phyloP scores from a whole-genome alignment of 2,113 vertebrate species.

The Cyprinodon variegatus region DNA sequence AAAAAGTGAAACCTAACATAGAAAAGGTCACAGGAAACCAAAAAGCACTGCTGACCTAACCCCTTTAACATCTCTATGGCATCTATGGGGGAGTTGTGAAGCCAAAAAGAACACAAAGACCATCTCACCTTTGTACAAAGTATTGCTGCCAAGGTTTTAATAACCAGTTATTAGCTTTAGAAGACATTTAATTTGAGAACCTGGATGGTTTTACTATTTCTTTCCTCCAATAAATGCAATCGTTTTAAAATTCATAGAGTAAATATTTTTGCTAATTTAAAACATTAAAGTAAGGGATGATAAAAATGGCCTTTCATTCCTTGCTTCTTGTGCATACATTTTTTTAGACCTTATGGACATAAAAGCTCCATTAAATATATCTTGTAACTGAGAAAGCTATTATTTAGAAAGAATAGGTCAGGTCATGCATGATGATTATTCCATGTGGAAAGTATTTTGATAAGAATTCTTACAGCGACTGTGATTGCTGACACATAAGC shows the following conservation, averaged over 20 bases:
- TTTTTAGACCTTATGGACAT: background rate
- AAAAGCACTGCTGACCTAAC: background rate
- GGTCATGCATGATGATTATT: background rate
- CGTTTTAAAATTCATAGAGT: too few species aligned
- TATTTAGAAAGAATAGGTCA: background rate
- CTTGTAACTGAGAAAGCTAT: background rate
- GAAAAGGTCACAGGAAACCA: too few species aligned
- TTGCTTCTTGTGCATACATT: background rate
- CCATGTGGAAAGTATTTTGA: background rate
- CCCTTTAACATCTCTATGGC: too few species aligned
- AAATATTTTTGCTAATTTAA: background rate
- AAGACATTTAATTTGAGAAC: background rate
- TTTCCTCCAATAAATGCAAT: background rate
- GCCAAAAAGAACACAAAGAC: background rate
- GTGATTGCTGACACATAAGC: background rate
- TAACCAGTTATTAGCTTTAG: background rate
- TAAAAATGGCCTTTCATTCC: background rate
- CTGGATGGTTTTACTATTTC: background rate
- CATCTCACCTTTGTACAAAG: background rate
- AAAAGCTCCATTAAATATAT: background rate
- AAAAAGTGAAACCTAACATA: too few species aligned
- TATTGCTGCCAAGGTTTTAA: too few species aligned
- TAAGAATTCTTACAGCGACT: background rate
- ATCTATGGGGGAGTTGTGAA: background rate
- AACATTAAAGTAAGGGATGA: background rate